These are phyloP conservation scores for Chaetops frenatus DNA, from an alignment of 2,113 vertebrate species.

Conservation along the genomic window DNA sequence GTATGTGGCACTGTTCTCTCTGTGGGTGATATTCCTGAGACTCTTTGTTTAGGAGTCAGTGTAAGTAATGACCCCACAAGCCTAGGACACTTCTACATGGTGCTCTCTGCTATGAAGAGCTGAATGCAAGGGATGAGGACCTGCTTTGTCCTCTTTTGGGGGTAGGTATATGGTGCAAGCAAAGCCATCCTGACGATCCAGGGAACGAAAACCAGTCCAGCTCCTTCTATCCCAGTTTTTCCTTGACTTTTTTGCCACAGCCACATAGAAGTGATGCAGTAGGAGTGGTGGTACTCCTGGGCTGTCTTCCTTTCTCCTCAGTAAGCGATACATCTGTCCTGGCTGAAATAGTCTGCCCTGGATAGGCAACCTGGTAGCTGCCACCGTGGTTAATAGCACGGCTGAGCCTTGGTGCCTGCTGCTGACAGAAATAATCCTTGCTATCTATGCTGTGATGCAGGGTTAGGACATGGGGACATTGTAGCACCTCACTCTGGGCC, in stretches of 20 bases:
- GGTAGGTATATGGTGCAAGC: background rate
- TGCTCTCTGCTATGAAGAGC: background rate
- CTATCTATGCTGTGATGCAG: background rate
- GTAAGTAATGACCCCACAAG: background rate
- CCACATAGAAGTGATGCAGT: background rate
- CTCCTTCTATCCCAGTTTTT: background rate
- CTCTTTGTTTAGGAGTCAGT: background rate
- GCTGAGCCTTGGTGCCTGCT: background rate
- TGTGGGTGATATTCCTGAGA: background rate
- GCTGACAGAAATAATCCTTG: background rate
- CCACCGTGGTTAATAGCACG: background rate
- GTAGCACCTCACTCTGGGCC: background rate
- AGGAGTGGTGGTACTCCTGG: background rate
- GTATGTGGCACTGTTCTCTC: fast-evolving
- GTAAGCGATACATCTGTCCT: background rate
- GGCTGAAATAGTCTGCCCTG: background rate
- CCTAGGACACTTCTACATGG: background rate
- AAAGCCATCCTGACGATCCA: fast-evolving
- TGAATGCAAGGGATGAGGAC: background rate
- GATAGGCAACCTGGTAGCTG: background rate
- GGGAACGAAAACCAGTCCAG: background rate
- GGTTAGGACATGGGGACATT: background rate
- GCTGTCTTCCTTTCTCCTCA: background rate
- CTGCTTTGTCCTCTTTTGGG: background rate
- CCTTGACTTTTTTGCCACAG: background rate